Base-by-base conservation (phyloP, 2,888 invertebrate species). In the Camptogramma bilineatum region DNA sequence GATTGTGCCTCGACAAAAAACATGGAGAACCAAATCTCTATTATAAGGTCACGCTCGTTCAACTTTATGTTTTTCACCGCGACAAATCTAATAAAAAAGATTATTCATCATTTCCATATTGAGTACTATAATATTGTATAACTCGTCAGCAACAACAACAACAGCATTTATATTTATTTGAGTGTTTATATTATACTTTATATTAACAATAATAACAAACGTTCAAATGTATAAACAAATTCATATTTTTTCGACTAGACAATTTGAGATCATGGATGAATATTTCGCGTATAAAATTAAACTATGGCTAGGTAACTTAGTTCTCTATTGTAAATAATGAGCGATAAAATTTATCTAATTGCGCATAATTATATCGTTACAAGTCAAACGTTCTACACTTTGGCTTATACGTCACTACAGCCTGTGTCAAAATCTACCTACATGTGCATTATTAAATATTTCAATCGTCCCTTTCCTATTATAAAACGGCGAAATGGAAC, bases 121-220 rank as follows among this genome's bases (percentile, higher is more conserved):
- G 86, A 85, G 79, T 89, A 89, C 57, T 68, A 69, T 68, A 82
- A 90, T 83, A 87, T 85, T 88, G 85, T 90, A 89, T 89, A 92
- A 91, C 87, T 91, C 82, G 87, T 81, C 87, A 92, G 92, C 91
- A 93, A 91, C 91, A 93, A 92, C 92, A 92, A 91, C 91, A 93
- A 93, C 92, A 91, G 92, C 92, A 70, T 90, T 91, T 87, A 88
- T 90, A 86, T 87, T 86, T 86, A 83, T 85, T 84, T 84, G 81
- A 83, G 79, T 82, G 81, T 86, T 85, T 82, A 87, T 85, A 84
- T 82, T 77, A 81, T 81, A 64, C 34, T 59, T 65, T 64, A 80
- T 73, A 78, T 84, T 84, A 85, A 80, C 82, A 82, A 77, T 79
- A 82, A 84, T 79, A 79, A 77, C 84, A 82, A 85, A 88, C 82